Evolutionary conservation across 2,888 invertebrate genomes (phyloP).

Genomic region (Alloscopus bannaensis): DNA sequence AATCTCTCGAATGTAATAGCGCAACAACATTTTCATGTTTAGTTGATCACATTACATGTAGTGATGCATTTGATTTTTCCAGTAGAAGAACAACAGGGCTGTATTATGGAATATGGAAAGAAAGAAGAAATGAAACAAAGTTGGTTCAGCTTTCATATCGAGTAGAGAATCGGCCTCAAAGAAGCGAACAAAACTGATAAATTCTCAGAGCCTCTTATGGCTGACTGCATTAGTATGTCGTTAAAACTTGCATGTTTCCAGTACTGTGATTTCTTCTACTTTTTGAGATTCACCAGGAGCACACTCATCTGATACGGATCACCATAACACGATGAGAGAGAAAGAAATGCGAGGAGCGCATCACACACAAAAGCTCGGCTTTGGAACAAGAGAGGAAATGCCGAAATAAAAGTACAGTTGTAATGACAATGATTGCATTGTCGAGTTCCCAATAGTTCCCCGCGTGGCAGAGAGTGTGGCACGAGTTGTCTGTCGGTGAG

Average conservation of each 20-base stretch:
- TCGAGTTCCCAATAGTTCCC: too few species aligned
- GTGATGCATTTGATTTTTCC: neutral
- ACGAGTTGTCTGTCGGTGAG: too few species aligned
- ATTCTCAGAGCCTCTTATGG: neutral
- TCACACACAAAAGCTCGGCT: too few species aligned
- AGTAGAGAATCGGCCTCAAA: neutral
- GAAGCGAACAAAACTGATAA: slow-evolving; percentile 3
- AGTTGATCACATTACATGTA: too few species aligned
- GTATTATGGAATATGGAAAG: neutral
- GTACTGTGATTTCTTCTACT: neutral
- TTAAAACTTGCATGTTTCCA: neutral
- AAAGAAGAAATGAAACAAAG: neutral
- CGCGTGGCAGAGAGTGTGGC: too few species aligned
- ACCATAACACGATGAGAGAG: neutral
- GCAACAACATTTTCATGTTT: too few species aligned
- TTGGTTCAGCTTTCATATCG: neutral
- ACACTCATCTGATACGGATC: slow-evolving; percentile 1
- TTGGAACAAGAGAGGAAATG: too few species aligned
- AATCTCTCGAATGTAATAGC: too few species aligned
- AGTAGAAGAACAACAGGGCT: neutral
- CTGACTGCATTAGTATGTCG: neutral
- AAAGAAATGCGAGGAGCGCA: neutral
- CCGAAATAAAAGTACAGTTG: too few species aligned
- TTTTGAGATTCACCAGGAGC: neutral
- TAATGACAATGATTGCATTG: too few species aligned